Evolutionary conservation across 2,888 invertebrate species (phyloP).

Genomic region (Oxyscelio sp.): DNA sequence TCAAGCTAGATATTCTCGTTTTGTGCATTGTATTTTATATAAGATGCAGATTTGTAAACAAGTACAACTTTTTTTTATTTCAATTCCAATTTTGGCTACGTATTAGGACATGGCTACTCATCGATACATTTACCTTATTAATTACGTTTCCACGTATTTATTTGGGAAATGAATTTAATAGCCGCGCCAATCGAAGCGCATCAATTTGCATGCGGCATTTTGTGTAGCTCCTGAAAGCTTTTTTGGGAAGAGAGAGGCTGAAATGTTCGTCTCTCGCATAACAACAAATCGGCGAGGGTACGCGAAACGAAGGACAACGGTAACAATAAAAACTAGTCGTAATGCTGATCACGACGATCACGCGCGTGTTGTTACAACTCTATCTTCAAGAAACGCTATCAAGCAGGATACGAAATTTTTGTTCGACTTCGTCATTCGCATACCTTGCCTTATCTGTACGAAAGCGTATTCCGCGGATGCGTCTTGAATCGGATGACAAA

Average conservation of each 20-base stretch:
- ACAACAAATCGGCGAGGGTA: constrained; percentile 40
- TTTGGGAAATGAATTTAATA: too few species aligned
- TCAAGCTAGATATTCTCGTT: too few species aligned
- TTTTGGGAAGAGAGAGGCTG: neutral
- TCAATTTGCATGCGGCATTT: neutral
- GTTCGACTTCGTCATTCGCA: constrained; percentile 57
- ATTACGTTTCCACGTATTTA: too few species aligned
- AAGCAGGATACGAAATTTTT: constrained; percentile 64
- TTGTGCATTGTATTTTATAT: too few species aligned
- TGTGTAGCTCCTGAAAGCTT: neutral
- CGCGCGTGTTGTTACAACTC: constrained; percentile 67
- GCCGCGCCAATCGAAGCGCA: too few species aligned
- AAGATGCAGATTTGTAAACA: too few species aligned
- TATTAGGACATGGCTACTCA: too few species aligned
- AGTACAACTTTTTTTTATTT: too few species aligned
- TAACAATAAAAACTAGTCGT: constrained; percentile 73
- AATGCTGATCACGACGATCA: constrained; percentile 68
- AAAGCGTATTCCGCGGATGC: constrained; percentile 31
- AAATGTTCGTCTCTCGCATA: constrained; percentile 12
- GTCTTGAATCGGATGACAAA: constrained; percentile 35
- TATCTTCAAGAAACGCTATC: constrained; percentile 58
- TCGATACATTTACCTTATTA: too few species aligned
- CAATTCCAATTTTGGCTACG: too few species aligned
- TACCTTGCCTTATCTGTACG: constrained; percentile 69
- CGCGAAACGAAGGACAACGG: constrained; percentile 49